These are phyloP conservation scores for Chloroclystis v-ata DNA, from an alignment of 2,888 invertebrate genomes.

Conservation along the genomic window DNA sequence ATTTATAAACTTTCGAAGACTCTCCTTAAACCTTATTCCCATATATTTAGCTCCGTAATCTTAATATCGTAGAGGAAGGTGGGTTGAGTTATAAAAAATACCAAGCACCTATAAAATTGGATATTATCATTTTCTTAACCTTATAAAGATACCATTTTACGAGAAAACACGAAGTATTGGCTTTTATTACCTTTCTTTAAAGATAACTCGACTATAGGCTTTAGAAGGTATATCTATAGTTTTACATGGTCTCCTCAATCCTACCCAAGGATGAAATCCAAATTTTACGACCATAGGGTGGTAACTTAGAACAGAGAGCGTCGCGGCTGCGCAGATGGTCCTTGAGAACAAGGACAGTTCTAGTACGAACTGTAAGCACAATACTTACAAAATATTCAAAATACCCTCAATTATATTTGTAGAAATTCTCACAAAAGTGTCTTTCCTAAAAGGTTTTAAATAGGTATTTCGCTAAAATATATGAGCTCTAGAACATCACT, in stretches of 20 bases:
- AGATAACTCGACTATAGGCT: constrained; percentile 11
- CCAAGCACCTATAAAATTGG: constrained; percentile 20
- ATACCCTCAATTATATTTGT: neutral
- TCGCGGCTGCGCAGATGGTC: neutral
- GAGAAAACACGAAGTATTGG: constrained; percentile 27
- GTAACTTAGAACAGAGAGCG: neutral
- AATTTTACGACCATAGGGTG: constrained; percentile 36
- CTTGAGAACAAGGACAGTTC: too few relatives aligned
- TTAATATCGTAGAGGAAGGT: constrained; percentile 10
- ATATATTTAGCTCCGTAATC: constrained; percentile 4
- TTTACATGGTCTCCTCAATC: constrained; percentile 18
- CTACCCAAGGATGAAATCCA: constrained; percentile 31
- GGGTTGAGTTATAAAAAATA: constrained; percentile 18
- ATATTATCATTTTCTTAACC: constrained; percentile 27
- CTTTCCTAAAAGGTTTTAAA: neutral
- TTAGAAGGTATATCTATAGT: constrained; percentile 7
- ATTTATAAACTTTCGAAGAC: neutral
- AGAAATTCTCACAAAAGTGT: neutral
- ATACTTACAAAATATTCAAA: too few relatives aligned
- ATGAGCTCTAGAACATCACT: constrained; percentile 12
- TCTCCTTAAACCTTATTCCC: neutral
- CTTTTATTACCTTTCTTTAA: constrained; percentile 26
- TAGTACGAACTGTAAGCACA: neutral
- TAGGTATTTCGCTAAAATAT: neutral
- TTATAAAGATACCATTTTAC: constrained; percentile 31